Conservation (phyloP, 2,797 vertebrate genomes). For the Aplochiton taeniatus region DNA sequence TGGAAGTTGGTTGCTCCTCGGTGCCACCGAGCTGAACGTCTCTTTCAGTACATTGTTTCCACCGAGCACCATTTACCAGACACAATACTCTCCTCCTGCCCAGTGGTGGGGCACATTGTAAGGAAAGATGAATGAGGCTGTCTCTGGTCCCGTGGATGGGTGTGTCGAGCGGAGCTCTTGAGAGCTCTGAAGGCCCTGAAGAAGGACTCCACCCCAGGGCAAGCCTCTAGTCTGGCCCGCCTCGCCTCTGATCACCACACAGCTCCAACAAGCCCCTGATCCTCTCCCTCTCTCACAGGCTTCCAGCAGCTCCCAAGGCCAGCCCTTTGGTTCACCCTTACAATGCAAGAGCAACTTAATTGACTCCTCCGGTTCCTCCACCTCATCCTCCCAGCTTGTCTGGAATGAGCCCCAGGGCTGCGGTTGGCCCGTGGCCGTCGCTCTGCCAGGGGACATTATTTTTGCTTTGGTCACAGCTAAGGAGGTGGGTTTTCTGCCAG, state of each 20-base stretch:
- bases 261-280: conserved; percentile 17
- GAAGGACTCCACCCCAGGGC: conserved; percentile 51
- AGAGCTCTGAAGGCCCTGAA: conserved; percentile 35
- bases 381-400: conserved; percentile 57
- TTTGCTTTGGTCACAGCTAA: conserved; percentile 70
- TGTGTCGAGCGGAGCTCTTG: conserved; percentile 36
- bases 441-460: conserved; percentile 71
- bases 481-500: conserved; percentile 60
- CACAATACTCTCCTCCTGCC: conserved; percentile 30
- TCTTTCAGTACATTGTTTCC: background rate
- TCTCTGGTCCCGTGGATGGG: conserved; percentile 27
- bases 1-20: conserved; percentile 50
- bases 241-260: conserved; percentile 55
- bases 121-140: background rate
- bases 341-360: conserved; percentile 68
- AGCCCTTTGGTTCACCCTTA: conserved; percentile 51
- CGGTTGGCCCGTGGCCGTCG: conserved; percentile 65
- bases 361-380: conserved; percentile 61
- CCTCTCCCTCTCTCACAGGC: conserved; percentile 34
- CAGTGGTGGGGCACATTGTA: conserved; percentile 31
- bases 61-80: too few relatives aligned
- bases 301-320: conserved; percentile 44
- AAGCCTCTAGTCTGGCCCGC: conserved; percentile 38
- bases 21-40: conserved; percentile 55
- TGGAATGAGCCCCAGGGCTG: conserved; percentile 68